Evolutionary conservation across 2,888 invertebrate genomes (phyloP).

Genomic region (Plemyria rubiginata): DNA sequence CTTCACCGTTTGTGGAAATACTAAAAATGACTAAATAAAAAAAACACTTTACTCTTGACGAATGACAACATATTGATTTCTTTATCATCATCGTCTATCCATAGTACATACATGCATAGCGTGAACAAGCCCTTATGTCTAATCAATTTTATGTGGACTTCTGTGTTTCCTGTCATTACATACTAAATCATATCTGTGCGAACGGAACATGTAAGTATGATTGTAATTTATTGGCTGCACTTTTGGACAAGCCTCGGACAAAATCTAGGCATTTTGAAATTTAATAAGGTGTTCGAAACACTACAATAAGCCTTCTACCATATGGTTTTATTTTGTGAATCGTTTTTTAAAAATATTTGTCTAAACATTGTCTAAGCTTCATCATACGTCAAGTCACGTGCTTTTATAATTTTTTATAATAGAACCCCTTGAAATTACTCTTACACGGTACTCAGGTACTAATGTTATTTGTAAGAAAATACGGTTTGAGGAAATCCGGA

Average conservation of each 20-base stretch:
- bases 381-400: not conserved
- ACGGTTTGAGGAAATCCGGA: constrained; percentile 13
- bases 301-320: not conserved
- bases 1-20: no score
- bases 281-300: not conserved
- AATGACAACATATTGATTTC: no score
- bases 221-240: constrained; percentile 35
- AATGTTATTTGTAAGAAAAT: not conserved
- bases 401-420: not conserved
- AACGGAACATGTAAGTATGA: constrained; percentile 25
- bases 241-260: constrained; percentile 10
- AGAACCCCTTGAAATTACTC: no score
- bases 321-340: not conserved
- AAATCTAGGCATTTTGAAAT: not conserved
- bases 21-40: no score
- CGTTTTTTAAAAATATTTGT: no score
- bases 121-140: constrained; percentile 26
- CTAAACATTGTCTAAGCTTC: not conserved
- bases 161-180: constrained; percentile 68
- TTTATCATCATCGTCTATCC: no score
- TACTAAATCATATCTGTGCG: constrained; percentile 41
- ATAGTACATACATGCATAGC: not conserved
- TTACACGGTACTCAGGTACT: not conserved
- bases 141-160: constrained; percentile 62
- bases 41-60: no score